Percentiles rank a stretch among this genome's conserved stretches.
Evolutionary conservation across 2,888 invertebrate species (phyloP).

Genomic region (Sminthurides aquaticus): DNA sequence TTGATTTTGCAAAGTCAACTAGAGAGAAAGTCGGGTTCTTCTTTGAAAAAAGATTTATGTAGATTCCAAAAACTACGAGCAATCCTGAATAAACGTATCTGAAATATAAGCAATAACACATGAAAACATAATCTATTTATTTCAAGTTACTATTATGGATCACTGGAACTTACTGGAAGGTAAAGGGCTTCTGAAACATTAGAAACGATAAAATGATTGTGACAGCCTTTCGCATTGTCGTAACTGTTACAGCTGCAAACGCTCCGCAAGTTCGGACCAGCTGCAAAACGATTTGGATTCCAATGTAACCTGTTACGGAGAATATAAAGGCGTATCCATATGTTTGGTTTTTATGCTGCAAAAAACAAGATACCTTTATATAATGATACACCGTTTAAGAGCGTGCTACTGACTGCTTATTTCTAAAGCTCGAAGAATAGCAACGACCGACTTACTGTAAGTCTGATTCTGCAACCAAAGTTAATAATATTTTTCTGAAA

Average conservation of each 20-base stretch:
- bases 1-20: slow-evolving; percentile 1
- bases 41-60: slow-evolving; percentile 87
- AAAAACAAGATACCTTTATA: slow-evolving; percentile 38
- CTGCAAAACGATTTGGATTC: slow-evolving; percentile 85
- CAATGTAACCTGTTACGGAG: slow-evolving; percentile 82
- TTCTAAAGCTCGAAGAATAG: too few relatives aligned
- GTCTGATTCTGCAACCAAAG: too few relatives aligned
- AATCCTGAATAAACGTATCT: slow-evolving; percentile 86
- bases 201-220: slow-evolving; percentile 88
- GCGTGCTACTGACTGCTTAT: too few relatives aligned
- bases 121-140: neutral
- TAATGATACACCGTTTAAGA: neutral
- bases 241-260: slow-evolving; percentile 85
- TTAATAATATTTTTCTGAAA: neutral
- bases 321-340: slow-evolving; percentile 81
- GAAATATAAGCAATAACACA: too few relatives aligned
- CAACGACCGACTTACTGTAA: too few relatives aligned
- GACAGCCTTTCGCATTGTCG: slow-evolving; percentile 81
- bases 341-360: slow-evolving; percentile 62
- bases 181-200: slow-evolving; percentile 88
- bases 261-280: slow-evolving; percentile 79
- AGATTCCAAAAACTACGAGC: slow-evolving; percentile 81
- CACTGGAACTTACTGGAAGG: slow-evolving; percentile 67
- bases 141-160: neutral
- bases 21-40: slow-evolving; percentile 45